Evolutionary conservation across 2,113 vertebrate genomes (phyloP), one percentile per base, ranked within the genome.

Genomic region (Pimephales promelas): DNA sequence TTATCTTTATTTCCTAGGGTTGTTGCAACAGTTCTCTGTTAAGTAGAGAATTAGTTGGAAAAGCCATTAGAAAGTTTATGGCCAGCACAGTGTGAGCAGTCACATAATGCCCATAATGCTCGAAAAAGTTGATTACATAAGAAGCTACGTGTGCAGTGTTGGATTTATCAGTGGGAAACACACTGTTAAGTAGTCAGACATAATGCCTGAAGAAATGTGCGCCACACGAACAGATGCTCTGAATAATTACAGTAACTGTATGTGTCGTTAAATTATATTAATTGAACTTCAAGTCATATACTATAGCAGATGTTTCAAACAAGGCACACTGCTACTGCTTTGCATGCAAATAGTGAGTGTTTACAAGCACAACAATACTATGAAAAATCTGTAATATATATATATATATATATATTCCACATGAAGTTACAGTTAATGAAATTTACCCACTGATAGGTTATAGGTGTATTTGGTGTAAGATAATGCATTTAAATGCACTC

Each of bases 51-150:
- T 77, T 80, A 82, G 20, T 56, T 62, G n/a, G 57, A 20, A 43
- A 74, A 81, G 62, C 71, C n/a, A 78, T 82, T 82, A 78, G 75
- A 62, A 54, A 31, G 36, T 82, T 36, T 77, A 77, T 77, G 34
- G 28, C 28, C 52, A 56, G 20, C 74, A 57, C 28, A 77, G 74
- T 77, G 74, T 77, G 52, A 77, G 47, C 74, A 36, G 52, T 77
- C 74, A 57, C 22, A 20, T 77, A 40, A 40, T 40, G 40, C 74
- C 74, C 52, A 57, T 77, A 40, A 56, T 40, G 52, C 45, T 57
- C n/a, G 28, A 49, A 77, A 77, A 77, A 14, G 11, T 36, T 77
- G 74, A 77, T 77, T 57, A 77, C 74, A 77, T 77, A 57, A 22
- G 49, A 57, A 22, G 49, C 74, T 40, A 56, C 13, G 31, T 77